These are phyloP conservation scores for Toxotes jaculatrix DNA, from an alignment of 2,113 vertebrate genomes.

Conservation along the genomic window DNA sequence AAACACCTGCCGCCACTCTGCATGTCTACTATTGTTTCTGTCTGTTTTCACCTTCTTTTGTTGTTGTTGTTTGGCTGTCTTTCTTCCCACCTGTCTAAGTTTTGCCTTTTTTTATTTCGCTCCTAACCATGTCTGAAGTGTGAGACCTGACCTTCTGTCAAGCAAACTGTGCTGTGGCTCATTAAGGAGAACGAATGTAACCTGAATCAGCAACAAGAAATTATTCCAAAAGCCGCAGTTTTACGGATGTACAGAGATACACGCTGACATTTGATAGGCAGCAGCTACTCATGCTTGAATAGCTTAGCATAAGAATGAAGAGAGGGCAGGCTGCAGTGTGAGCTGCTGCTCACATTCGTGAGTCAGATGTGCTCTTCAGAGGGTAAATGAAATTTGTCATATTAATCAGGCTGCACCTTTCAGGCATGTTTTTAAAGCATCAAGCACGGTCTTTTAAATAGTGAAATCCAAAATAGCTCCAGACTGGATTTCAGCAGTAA, in stretches of 20 bases:
- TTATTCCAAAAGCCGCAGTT: neutral
- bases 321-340: neutral
- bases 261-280: neutral
- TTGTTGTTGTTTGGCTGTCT: neutral
- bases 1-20: constrained; percentile 7
- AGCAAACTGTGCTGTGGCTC: neutral
- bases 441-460: no score
- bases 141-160: neutral
- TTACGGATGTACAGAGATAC: neutral
- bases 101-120: neutral
- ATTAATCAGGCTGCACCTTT: no score
- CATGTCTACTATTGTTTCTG: neutral
- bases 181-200: neutral
- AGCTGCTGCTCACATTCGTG: neutral
- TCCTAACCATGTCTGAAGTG: neutral
- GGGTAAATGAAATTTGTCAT: neutral
- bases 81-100: neutral
- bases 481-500: no score
- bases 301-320: neutral
- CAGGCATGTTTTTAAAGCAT: no score
- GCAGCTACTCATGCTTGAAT: constrained; percentile 1
- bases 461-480: no score
- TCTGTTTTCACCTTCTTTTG: neutral
- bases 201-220: neutral
- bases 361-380: neutral